Conservation (phyloP, 2,113 vertebrate species). For the Eolophus roseicapilla region DNA sequence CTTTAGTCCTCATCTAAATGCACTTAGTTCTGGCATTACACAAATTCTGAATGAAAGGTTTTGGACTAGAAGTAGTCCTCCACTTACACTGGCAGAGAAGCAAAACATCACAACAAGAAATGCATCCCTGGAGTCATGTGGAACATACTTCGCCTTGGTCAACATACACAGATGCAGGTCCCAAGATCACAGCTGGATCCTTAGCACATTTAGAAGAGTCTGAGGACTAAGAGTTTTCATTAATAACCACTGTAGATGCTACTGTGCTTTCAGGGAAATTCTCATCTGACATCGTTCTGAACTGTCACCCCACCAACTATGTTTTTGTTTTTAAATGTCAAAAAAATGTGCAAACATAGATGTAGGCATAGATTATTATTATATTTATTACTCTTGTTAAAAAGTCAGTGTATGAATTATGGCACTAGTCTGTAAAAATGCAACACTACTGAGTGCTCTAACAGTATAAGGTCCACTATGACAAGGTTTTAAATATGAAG, state of each 20-base stretch:
- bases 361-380: not conserved
- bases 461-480: not conserved
- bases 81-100: not conserved
- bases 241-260: not conserved
- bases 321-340: not conserved
- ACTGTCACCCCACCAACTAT: not conserved
- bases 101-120: not conserved
- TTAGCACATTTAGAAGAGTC: not conserved
- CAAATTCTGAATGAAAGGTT: not conserved
- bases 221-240: not conserved
- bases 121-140: not conserved
- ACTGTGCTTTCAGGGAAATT: not conserved
- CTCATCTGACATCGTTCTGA: not conserved
- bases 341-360: not conserved
- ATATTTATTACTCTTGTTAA: slow-evolving; percentile 71
- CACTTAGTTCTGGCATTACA: not conserved
- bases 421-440: slow-evolving; percentile 44
- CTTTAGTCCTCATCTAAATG: not conserved
- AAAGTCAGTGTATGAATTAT: slow-evolving; percentile 39
- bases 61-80: not conserved
- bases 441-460: slow-evolving; percentile 15
- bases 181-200: not conserved
- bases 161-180: not conserved
- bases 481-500: slow-evolving; percentile 1
- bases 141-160: not conserved